phyloP scores from a whole-genome alignment of 2,113 vertebrate genomes.

The Notarius quadriscutis region DNA sequence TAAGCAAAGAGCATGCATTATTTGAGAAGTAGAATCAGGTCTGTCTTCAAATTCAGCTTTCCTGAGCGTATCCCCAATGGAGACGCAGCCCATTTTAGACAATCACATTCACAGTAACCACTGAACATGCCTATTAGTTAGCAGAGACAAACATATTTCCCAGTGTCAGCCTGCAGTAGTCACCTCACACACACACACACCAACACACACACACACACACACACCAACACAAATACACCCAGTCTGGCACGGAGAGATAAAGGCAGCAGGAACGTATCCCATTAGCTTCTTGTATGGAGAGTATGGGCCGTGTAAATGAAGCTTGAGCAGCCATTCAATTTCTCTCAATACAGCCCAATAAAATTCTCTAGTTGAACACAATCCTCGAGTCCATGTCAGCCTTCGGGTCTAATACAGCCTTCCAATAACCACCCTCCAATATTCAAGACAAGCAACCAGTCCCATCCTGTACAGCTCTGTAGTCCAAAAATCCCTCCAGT shows the following conservation, averaged over 20 bases:
- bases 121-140: slow-evolving; percentile 42
- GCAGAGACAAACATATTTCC: slow-evolving; percentile 40
- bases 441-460: not conserved
- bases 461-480: not conserved
- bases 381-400: not conserved
- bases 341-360: not conserved
- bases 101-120: slow-evolving; percentile 7
- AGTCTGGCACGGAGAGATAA: slow-evolving; percentile 43
- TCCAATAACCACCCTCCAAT: not conserved
- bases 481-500: not conserved
- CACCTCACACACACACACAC: not conserved
- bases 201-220: slow-evolving; percentile 14
- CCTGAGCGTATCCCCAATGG: not conserved
- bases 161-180: slow-evolving; percentile 19
- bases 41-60: not conserved
- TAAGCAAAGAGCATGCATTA: not conserved
- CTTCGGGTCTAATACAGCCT: not conserved
- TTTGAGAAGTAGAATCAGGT: not conserved
- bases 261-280: slow-evolving; percentile 37
- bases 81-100: slow-evolving; percentile 12
- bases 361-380: not conserved
- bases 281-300: slow-evolving; percentile 32
- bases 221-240: slow-evolving; percentile 12
- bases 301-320: slow-evolving; percentile 38
- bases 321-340: slow-evolving; percentile 24